Conservation (phyloP, 2,797 vertebrate species). For the Rhinogobio ventralis region DNA sequence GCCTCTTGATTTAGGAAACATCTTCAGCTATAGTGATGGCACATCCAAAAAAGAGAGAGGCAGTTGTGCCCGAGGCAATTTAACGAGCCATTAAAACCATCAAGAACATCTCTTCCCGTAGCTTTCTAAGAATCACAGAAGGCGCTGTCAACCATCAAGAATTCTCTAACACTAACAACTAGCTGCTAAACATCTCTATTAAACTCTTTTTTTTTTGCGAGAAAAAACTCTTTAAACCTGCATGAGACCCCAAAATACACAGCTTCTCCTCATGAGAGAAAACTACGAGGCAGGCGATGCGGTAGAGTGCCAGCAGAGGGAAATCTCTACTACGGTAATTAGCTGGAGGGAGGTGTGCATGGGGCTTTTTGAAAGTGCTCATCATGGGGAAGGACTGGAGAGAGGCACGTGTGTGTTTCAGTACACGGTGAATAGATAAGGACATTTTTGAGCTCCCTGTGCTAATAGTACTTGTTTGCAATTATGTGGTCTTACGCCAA, state of each 20-base stretch:
- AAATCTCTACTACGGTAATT: constrained; percentile 60
- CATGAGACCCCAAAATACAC: neutral
- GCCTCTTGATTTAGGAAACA: constrained; percentile 17
- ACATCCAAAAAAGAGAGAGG: constrained; percentile 19
- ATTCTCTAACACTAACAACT: constrained; percentile 5
- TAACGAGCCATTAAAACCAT: constrained; percentile 28
- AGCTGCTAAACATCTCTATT: constrained; percentile 35
- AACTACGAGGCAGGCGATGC: constrained; percentile 40
- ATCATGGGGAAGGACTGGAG: constrained; percentile 49
- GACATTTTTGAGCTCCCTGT: constrained; percentile 71
- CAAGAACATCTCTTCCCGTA: constrained; percentile 10
- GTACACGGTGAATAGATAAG: constrained; percentile 72
- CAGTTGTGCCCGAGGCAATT: constrained; percentile 23
- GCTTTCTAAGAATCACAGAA: constrained; percentile 36
- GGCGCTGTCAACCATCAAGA: constrained; percentile 26
- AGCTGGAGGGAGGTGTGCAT: constrained; percentile 36
- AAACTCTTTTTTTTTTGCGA: neutral
- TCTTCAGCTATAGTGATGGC: constrained; percentile 17
- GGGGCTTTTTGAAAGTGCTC: constrained; percentile 54
- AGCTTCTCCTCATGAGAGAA: constrained; percentile 21
- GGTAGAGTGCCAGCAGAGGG: constrained; percentile 62
- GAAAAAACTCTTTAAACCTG: neutral
- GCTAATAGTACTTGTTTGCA: constrained; percentile 72
- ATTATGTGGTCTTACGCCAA: constrained; percentile 77
- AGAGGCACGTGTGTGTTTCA: constrained; percentile 57